A percentile compares a stretch with the other conserved stretches of the same genome.
phyloP scores from a whole-genome alignment of 1,140 invertebrate genomes.

The Delia radicum region DNA sequence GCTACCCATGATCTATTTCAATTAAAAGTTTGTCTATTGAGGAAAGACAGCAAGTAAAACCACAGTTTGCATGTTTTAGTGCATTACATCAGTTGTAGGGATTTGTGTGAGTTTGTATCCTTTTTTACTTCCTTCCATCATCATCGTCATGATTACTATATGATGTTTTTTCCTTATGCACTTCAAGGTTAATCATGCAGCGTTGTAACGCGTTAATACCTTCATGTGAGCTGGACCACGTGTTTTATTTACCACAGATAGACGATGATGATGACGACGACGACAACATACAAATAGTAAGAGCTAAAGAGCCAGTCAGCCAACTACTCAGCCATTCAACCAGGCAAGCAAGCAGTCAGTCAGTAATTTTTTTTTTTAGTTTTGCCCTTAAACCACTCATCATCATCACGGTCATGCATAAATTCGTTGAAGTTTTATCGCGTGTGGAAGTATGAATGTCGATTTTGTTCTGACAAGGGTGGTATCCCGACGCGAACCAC shows the following conservation, averaged over 20 bases:
- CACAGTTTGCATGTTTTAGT: constrained; percentile 18
- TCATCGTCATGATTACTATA: background rate
- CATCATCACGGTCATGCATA: no score
- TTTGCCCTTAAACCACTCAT: constrained; percentile 4
- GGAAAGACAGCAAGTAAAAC: constrained; percentile 17
- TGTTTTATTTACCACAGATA: constrained; percentile 46
- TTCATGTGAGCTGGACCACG: constrained; percentile 56
- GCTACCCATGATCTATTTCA: no score
- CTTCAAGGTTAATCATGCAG: constrained; percentile 51
- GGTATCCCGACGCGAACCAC: no score
- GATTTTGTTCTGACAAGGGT: no score
- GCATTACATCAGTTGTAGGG: background rate
- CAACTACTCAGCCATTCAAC: background rate
- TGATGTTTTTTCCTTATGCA: constrained; percentile 10
- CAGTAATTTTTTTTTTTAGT: no score
- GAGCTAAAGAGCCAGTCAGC: constrained; percentile 8
- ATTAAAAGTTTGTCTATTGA: background rate
- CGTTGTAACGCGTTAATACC: constrained; percentile 55
- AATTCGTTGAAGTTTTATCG: no score
- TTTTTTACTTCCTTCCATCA: background rate
- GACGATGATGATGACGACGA: background rate
- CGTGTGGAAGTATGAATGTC: no score
- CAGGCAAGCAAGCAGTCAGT: background rate
- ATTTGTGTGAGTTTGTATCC: background rate
- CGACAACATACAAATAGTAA: background rate